Evolutionary conservation across 2,113 vertebrate species (phyloP), one percentile per base, ranked within the genome.

Genomic region (Perca flavescens): DNA sequence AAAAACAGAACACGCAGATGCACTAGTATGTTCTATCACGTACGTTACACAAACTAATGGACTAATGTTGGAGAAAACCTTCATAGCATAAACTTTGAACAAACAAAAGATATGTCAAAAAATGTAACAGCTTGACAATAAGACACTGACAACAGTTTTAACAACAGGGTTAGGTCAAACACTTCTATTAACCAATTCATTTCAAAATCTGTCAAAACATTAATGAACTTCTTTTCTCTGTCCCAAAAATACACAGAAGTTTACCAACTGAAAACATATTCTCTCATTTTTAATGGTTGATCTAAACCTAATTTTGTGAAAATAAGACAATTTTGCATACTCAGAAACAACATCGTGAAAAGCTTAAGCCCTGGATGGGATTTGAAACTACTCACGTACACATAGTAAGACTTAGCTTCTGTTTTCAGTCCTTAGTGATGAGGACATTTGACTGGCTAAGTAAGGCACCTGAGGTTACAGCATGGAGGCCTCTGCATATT

Each of bases 381-480:
- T 60, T 11, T 17, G 5, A 12, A 63, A 63, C 47, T 16, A 50
- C 3, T 52, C 16, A 64, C 1, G 1, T 1, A 36, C 12, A 25
- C 34, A 2, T 28, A 67, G 46, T 10, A 43, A 31, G n/a, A 73
- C 8, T 25, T 15, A 5, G 25, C 47, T 74, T 36, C 36, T 52
- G 68, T 69, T 58, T 61, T 80, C 22, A 43, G 40, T 28, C 43
- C 21, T 69, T 6, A 50, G 19, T 58, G 14, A 25, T 21, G n/a
- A 60, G 22, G 36, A 62, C 25, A 36, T 54, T 71, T 57, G 47
- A 50, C 56, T 43, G 13, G 67, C 60, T 22, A 70, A 65, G 53
- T 61, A 89, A 93, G 92, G 92, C 91, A 93, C 89, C 72, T 82
- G 50, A 70, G 72, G 52, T 57, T n/a, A 43, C 50, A 86, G 75